A percentile compares a stretch with the other conserved stretches of the same genome.
Evolutionary conservation across 2,113 vertebrate species (phyloP).

Genomic region (Megatriorchis doriae): DNA sequence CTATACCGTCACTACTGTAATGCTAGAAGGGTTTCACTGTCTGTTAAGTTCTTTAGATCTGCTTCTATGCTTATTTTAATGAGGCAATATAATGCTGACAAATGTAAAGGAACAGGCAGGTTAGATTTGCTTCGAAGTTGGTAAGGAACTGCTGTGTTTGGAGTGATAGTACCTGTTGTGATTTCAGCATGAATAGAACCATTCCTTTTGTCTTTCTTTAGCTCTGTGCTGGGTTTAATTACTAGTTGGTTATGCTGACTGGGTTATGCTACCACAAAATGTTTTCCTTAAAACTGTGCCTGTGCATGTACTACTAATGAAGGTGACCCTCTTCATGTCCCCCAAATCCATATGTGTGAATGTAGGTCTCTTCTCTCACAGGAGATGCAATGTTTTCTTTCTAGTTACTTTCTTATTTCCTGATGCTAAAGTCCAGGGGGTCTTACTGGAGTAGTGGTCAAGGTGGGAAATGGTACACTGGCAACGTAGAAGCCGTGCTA

Average conservation of each 20-base stretch:
- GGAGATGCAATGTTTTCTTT: background rate
- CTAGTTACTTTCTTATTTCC: background rate
- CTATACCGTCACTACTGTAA: background rate
- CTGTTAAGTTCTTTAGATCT: background rate
- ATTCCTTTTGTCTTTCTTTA: background rate
- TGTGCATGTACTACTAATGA: background rate
- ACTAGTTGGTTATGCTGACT: background rate
- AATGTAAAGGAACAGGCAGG: background rate
- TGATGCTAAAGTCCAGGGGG: background rate
- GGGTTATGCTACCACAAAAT: background rate
- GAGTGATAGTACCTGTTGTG: background rate
- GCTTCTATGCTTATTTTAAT: background rate
- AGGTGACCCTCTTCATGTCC: background rate
- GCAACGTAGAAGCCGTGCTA: background rate
- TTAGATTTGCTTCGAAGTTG: background rate
- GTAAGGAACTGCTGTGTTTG: background rate
- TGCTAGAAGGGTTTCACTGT: background rate
- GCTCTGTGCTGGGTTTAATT: background rate
- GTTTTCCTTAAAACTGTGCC: background rate
- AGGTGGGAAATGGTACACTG: background rate
- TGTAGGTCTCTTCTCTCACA: background rate
- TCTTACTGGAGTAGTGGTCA: background rate
- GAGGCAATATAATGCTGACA: background rate
- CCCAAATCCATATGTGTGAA: background rate
- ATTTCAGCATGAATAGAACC: background rate